Evolutionary conservation across 2,113 vertebrate species (phyloP), one percentile per base, ranked within the genome.

Genomic region (Brachyhypopomus occidentalis): DNA sequence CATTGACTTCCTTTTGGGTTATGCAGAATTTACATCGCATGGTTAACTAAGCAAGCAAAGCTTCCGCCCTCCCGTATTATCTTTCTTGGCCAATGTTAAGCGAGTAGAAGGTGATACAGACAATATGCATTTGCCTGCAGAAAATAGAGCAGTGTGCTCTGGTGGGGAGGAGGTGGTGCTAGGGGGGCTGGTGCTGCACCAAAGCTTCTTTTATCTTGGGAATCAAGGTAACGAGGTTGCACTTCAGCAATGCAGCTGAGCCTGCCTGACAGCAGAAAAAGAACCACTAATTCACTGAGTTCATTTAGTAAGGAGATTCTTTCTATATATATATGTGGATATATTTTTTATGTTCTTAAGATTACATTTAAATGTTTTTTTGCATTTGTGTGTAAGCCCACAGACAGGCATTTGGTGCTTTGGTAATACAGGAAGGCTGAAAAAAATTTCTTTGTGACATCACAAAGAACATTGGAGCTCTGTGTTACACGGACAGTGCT

Each of bases 31-130:
- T 6, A 59, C 52, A 62, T 59, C 75, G 62, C 58, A 56, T 75
- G 77, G 78, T 69, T 78, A 84, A 45, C n/a, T 48, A 72, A 75
- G 77, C 55, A 36, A 64, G 55, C 79, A 62, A 48, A 64, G 56
- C 52, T 22, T 14, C 81, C 80, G 23, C 36, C 72, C 63, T 27
- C 38, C 41, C 45, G 52, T 64, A 81, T 70, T 34, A 78, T 77
- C 75, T 52, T 45, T 69, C 69, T 75, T 74, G 56, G 60, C 74
- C 59, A 48, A 73, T 80, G 73, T 84, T 80, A 80, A 80, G 45
- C 59, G n/a, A 55, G 48, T 48, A 48, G 38, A 79, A 75, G 27
- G 34, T 75, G 62, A 71, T 77, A 77, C n/a, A 19, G 70, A 11
- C 81, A 67, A 41, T 22, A 48, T 66, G 69, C 81, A 83, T 73